phyloP scores from a whole-genome alignment of 2,797 vertebrate species.

The Sebastes taczanowskii region DNA sequence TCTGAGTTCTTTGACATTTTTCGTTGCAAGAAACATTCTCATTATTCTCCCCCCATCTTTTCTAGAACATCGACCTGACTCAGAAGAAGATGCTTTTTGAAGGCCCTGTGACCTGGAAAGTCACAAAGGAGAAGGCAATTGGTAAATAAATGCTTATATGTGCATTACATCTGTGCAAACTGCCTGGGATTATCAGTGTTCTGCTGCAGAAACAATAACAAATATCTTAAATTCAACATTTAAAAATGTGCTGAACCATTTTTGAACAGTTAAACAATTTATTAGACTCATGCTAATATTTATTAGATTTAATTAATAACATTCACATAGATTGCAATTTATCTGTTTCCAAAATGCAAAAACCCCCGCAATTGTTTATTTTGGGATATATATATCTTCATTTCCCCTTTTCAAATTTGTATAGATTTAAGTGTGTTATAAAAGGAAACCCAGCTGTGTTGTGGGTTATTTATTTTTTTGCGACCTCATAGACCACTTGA shows the following conservation, averaged over 20 bases:
- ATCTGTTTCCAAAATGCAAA: neutral
- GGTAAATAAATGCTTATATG: constrained; percentile 75
- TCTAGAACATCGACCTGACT: constrained; percentile 88
- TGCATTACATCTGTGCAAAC: neutral
- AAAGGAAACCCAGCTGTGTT: constrained; percentile 23
- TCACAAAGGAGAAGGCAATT: constrained; percentile 92
- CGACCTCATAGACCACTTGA: neutral
- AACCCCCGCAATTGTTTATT: neutral
- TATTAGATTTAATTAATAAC: neutral
- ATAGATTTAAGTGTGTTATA: neutral
- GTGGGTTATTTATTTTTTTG: neutral
- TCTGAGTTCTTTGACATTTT: neutral
- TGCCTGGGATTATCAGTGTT: neutral
- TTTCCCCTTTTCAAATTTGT: constrained; percentile 28
- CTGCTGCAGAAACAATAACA: neutral
- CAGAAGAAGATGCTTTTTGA: constrained; percentile 86
- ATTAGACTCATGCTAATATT: neutral
- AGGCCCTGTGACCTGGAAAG: constrained; percentile 88
- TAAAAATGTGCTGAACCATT: neutral
- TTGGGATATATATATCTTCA: constrained; percentile 1
- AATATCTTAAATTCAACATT: neutral
- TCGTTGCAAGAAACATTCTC: neutral
- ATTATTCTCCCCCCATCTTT: neutral
- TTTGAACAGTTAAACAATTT: neutral
- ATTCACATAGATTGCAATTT: neutral